Percentiles rank a stretch among this genome's conserved stretches.
Conservation (phyloP, 2,113 vertebrate genomes). For the Phainopepla nitens region DNA sequence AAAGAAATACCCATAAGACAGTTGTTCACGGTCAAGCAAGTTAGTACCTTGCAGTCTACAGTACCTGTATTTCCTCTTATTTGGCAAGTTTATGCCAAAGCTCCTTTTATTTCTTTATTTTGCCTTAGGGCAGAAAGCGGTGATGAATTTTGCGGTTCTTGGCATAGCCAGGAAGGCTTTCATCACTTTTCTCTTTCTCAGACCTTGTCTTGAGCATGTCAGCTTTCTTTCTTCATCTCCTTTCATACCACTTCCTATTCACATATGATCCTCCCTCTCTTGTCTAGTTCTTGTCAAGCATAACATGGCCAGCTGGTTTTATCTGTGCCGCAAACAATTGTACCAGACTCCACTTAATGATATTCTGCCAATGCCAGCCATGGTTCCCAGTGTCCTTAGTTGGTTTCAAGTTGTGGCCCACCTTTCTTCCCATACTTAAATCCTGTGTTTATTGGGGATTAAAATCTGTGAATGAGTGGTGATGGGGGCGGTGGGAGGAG, state of each 20-base stretch:
- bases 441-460: conserved; percentile 47
- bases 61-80: background rate
- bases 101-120: background rate
- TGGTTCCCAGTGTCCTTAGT: conserved; percentile 24
- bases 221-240: conserved; percentile 38
- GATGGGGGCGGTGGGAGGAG: conserved; percentile 7
- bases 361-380: conserved; percentile 2
- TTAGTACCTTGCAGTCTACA: background rate
- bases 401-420: conserved; percentile 50
- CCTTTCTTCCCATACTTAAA: conserved; percentile 53
- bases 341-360: conserved; percentile 8
- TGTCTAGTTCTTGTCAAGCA: conserved; percentile 69
- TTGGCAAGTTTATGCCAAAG: background rate
- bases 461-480: conserved; percentile 54
- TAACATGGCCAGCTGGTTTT: conserved; percentile 67
- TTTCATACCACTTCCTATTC: conserved; percentile 58
- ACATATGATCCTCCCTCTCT: conserved; percentile 57
- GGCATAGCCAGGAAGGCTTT: background rate
- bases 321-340: conserved; percentile 52
- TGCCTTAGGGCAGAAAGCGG: background rate
- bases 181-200: conserved; percentile 30
- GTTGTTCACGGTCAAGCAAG: background rate
- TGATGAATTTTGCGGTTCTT: background rate
- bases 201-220: conserved; percentile 42
- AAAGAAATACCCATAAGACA: background rate